phyloP scores from a whole-genome alignment of 2,113 vertebrate species.

The Pithys albifrons region DNA sequence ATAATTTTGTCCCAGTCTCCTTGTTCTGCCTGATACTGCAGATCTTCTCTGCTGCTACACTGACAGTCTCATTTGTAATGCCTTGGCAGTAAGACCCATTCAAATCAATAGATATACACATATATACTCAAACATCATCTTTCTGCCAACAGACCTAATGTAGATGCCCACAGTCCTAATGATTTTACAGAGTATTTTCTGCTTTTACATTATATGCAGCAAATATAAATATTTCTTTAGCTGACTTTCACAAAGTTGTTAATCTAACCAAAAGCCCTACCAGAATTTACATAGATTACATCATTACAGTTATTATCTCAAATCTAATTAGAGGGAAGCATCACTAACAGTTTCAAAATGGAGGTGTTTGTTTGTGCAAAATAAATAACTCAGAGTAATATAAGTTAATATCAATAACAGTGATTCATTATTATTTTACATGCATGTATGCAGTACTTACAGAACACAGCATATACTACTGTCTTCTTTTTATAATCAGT shows the following conservation, averaged over 20 bases:
- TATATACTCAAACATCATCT: conserved; percentile 6
- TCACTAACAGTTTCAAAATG: not conserved
- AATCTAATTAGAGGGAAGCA: not conserved
- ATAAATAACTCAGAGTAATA: not conserved
- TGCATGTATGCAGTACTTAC: not conserved
- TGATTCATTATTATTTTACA: not conserved
- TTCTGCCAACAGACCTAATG: conserved; percentile 13
- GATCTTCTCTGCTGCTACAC: not conserved
- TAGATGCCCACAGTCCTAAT: not conserved
- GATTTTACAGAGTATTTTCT: not conserved
- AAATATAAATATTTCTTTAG: not conserved
- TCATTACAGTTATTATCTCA: not conserved
- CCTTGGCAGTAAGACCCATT: conserved; percentile 7
- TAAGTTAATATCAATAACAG: not conserved
- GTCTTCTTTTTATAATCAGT: not conserved
- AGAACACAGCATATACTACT: not conserved
- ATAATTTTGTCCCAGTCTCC: conserved; percentile 40
- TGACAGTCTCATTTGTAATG: conserved; percentile 26
- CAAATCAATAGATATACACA: conserved; percentile 42
- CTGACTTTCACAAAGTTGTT: not conserved
- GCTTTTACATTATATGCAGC: not conserved
- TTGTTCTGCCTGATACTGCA: conserved; percentile 20
- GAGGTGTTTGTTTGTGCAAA: not conserved
- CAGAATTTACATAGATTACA: not conserved
- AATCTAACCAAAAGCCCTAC: not conserved